Evolutionary conservation across 1,140 invertebrate genomes (phyloP).

Genomic region (Drosophila willistoni): DNA sequence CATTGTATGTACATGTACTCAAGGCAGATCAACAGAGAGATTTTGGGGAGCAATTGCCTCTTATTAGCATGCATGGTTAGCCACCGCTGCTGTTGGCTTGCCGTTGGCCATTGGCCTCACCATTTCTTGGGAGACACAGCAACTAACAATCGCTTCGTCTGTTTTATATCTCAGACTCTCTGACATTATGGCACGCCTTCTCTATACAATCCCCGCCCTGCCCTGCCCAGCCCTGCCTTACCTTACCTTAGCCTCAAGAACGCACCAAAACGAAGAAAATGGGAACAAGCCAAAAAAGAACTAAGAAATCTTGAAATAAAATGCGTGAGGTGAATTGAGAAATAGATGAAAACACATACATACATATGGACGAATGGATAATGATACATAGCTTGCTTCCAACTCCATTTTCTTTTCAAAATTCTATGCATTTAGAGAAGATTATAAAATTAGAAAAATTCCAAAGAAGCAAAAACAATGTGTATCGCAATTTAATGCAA

Average conservation of each 20-base stretch:
- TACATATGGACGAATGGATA: neutral
- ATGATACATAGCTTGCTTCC: neutral
- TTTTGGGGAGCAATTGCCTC: slow-evolving; percentile 42
- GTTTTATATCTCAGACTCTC: slow-evolving; percentile 20
- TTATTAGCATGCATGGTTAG: slow-evolving; percentile 60
- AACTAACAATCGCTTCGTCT: slow-evolving; percentile 17
- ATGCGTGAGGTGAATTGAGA: slow-evolving; percentile 52
- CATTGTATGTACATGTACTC: neutral
- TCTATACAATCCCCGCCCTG: neutral
- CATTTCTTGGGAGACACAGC: slow-evolving; percentile 11
- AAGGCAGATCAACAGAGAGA: slow-evolving; percentile 10
- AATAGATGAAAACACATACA: neutral
- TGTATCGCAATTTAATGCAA: too few species aligned
- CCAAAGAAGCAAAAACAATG: too few species aligned
- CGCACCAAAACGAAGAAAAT: slow-evolving; percentile 19
- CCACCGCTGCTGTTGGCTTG: slow-evolving; percentile 20
- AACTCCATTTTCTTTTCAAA: too few species aligned
- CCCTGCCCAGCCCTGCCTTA: neutral
- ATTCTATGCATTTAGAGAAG: neutral
- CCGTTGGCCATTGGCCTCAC: slow-evolving; percentile 48
- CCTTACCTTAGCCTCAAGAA: neutral
- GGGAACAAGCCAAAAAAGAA: slow-evolving; percentile 52
- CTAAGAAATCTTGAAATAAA: slow-evolving; percentile 23
- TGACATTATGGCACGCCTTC: slow-evolving; percentile 36
- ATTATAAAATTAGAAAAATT: neutral